A percentile compares a stretch with the other conserved stretches of the same genome.
Evolutionary conservation across 1,140 invertebrate genomes (phyloP).

Genomic region (Zelostemma sp.): DNA sequence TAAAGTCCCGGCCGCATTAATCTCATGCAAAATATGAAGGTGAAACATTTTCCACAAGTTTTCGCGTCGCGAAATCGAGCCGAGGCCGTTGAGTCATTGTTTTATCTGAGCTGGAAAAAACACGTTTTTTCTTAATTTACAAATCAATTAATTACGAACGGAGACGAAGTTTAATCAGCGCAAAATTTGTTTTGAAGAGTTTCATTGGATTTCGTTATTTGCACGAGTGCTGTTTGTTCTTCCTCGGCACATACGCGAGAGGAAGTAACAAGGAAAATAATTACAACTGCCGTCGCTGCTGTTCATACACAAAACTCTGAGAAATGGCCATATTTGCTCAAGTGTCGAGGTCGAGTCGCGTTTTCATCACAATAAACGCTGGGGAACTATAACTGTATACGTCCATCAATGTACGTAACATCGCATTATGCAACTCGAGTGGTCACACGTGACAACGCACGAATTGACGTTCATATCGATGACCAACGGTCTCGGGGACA

Average conservation of each 20-base stretch:
- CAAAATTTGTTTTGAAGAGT: too few relatives aligned
- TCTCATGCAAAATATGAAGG: neutral
- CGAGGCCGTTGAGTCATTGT: too few relatives aligned
- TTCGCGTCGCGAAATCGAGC: too few relatives aligned
- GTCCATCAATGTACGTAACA: conserved; percentile 44
- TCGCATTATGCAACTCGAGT: conserved; percentile 40
- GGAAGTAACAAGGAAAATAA: conserved; percentile 18
- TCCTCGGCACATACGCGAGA: conserved; percentile 7
- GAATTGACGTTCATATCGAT: neutral
- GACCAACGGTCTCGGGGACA: neutral
- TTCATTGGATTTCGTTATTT: too few relatives aligned
- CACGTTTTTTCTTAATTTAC: too few relatives aligned
- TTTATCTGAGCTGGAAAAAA: too few relatives aligned
- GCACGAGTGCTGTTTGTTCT: too few relatives aligned
- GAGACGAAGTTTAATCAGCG: too few relatives aligned
- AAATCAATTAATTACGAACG: too few relatives aligned
- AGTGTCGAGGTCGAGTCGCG: conserved; percentile 47
- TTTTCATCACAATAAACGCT: conserved; percentile 36
- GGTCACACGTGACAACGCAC: conserved; percentile 29
- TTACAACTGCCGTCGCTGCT: conserved; percentile 35
- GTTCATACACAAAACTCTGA: conserved; percentile 44
- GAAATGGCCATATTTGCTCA: conserved; percentile 46
- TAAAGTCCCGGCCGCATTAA: neutral
- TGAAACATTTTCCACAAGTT: neutral
- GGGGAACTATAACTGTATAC: conserved; percentile 39